Conservation (phyloP, 2,888 invertebrate species). For the Tetragonula carbonaria region DNA sequence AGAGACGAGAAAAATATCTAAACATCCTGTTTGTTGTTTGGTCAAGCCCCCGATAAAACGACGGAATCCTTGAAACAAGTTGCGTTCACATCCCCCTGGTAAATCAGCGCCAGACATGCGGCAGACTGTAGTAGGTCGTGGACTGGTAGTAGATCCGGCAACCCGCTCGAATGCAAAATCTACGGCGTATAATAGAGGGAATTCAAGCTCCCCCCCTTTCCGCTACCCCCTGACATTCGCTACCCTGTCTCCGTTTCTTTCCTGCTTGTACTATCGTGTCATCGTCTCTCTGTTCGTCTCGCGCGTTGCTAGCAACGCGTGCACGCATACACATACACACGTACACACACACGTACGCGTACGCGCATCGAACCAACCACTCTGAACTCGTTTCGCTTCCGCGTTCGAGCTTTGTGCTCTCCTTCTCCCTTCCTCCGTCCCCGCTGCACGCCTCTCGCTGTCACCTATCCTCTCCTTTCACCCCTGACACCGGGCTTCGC, state of each 20-base stretch:
- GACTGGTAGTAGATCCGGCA: constrained; percentile 59
- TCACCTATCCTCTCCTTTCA: constrained; percentile 58
- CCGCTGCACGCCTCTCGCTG: constrained; percentile 22
- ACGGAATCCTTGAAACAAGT: constrained; percentile 57
- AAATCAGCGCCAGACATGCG: constrained; percentile 62
- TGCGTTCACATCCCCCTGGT: constrained; percentile 53
- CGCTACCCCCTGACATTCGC: neutral
- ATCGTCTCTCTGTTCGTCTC: constrained; percentile 42
- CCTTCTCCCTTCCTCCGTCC: constrained; percentile 35
- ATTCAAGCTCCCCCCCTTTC: constrained; percentile 39
- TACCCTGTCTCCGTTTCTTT: neutral
- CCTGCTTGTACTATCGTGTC: neutral
- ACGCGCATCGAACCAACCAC: constrained; percentile 64
- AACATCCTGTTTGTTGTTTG: constrained; percentile 52
- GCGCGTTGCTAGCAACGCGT: constrained; percentile 51
- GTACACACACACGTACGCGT: constrained; percentile 19
- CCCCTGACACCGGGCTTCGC: constrained; percentile 55
- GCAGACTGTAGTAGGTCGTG: constrained; percentile 57
- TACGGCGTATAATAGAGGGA: constrained; percentile 64
- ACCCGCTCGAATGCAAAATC: constrained; percentile 63
- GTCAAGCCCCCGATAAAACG: constrained; percentile 52
- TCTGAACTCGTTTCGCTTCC: constrained; percentile 49
- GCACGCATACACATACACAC: neutral
- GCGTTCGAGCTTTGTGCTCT: constrained; percentile 55
- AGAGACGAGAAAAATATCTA: neutral